Evolutionary conservation across 2,888 invertebrate species (phyloP), one percentile per base, ranked within the genome.

Genomic region (Oegoconia quadripuncta): DNA sequence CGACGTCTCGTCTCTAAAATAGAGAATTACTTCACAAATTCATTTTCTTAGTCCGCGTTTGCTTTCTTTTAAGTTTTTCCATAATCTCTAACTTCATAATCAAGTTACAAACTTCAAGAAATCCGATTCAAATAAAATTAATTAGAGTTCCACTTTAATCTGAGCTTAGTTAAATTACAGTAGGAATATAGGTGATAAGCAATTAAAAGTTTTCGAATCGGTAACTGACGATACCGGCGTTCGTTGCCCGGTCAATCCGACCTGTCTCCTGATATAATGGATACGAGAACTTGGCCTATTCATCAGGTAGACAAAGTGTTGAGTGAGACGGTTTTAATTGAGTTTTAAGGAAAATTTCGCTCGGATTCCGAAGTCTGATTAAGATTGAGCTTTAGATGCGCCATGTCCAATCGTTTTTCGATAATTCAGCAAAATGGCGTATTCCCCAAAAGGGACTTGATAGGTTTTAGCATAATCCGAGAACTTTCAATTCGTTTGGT

Each of bases 251-350:
- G 22, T 9, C 22, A 2, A 4, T 22, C 9, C 22, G 22, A 22
- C 22, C 22, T 22, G 22, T 22, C 22, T 2, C 2, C 22, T 2
- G 22, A 22, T 22, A 22, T 22, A n/a, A n/a, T n/a, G n/a, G n/a
- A n/a, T 22, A 22, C 22, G 22, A 20, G 20, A 6, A 66, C 52
- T 65, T 51, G 39, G 39, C 35, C 55, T 54, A 68, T 68, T 68
- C 59, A 64, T 62, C 64, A 63, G 55, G 41, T 41, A 58, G 50
- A 67, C 66, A 67, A 66, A 67, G 59, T 62, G 60, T 64, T 52
- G 62, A 61, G 59, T 59, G 55, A 60, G 53, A 56, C 47, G 43
- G 44, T 53, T 62, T 64, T 68, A 68, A 70, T 69, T 70, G 64
- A 65, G 64, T 68, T 68, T 63, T 55, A 42, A 44, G 41, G 42